These are phyloP conservation scores for Paraplagusia blochii DNA, from an alignment of 2,113 vertebrate genomes.

Conservation along the genomic window DNA sequence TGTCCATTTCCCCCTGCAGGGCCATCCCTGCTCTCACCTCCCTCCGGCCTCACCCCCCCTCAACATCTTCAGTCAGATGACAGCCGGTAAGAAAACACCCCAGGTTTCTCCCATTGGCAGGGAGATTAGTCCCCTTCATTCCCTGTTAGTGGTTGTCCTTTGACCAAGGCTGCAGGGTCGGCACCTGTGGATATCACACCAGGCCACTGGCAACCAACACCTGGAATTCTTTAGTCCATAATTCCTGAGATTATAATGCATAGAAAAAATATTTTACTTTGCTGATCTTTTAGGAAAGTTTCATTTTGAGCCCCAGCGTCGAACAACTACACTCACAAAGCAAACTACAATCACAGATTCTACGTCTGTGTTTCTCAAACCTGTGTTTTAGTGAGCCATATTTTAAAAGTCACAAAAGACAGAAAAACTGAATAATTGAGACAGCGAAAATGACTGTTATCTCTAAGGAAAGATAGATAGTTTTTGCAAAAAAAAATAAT, in stretches of 20 bases:
- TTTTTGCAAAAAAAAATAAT: too few relatives aligned
- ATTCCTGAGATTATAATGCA: conserved; percentile 3
- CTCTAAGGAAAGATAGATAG: too few relatives aligned
- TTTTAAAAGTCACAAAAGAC: too few relatives aligned
- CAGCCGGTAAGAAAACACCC: conserved; percentile 43
- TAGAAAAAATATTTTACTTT: conserved; percentile 1
- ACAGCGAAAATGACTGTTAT: too few relatives aligned
- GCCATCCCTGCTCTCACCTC: conserved; percentile 35
- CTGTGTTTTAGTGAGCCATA: too few relatives aligned
- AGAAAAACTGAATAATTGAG: too few relatives aligned
- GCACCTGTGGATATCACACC: conserved; percentile 50
- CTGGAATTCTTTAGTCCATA: background rate
- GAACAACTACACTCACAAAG: too few relatives aligned
- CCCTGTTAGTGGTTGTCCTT: conserved; percentile 19
- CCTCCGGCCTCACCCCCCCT: background rate
- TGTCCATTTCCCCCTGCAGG: conserved; percentile 35
- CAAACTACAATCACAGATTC: too few relatives aligned
- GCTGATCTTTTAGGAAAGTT: conserved; percentile 15
- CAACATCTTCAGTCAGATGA: conserved; percentile 46
- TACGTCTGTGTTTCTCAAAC: too few relatives aligned
- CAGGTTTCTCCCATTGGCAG: conserved; percentile 17
- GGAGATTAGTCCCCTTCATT: conserved; percentile 17
- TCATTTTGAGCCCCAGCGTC: background rate
- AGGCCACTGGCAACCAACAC: background rate
- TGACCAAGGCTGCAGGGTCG: conserved; percentile 31